Base-by-base conservation (phyloP, 2,797 vertebrate genomes). In the Meda fulgida region DNA sequence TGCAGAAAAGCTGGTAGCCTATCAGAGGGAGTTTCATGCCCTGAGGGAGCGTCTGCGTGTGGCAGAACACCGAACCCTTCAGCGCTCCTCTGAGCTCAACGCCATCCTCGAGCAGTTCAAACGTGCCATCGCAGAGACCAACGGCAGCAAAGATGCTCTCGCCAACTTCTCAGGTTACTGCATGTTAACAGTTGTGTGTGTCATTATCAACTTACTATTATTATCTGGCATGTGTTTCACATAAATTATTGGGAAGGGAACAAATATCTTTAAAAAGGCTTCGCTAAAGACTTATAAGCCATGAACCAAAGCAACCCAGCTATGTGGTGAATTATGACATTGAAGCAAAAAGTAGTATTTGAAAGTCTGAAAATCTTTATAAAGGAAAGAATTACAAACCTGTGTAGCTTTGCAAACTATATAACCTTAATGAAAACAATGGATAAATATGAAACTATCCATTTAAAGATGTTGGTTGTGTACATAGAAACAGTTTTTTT, bases 1-100 rank as follows among this genome's bases (percentile, higher is more conserved):
- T 86, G 7, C 40, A 99, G 98, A 99, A 92, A 99, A 99, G 94
- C 84, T 99, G 93, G 92, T 98, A 90, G 98, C 97, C 0, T 99
- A 99, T 91, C 98, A 99, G 90, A 95, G 97, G 88, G 98, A 99
- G 92, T 99, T 99, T 89, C 98, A 98, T 89, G 97, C 97, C 86
- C 87, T 99, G 93, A 98, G 97, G 94, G 97, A 99, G 81, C 97
- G 98, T 21, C 97, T 99, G 84, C 98, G 96, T 75, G 96, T 97
- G 88, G 98, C 98, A 2, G 98, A 99, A 89, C 97, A 98, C 81
- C 92, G 98, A 90, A 99, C 98, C 10, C 94, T 98, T 87, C 98
- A 99, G 88, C 98, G 98, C 87, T 98, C 98, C 0, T 97, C 98
- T 0, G 98, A 99, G 89, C 95, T 99, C 84, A 99, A 97, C 84